Evolutionary conservation across 2,113 vertebrate species (phyloP).

Genomic region (Smithornis capensis): DNA sequence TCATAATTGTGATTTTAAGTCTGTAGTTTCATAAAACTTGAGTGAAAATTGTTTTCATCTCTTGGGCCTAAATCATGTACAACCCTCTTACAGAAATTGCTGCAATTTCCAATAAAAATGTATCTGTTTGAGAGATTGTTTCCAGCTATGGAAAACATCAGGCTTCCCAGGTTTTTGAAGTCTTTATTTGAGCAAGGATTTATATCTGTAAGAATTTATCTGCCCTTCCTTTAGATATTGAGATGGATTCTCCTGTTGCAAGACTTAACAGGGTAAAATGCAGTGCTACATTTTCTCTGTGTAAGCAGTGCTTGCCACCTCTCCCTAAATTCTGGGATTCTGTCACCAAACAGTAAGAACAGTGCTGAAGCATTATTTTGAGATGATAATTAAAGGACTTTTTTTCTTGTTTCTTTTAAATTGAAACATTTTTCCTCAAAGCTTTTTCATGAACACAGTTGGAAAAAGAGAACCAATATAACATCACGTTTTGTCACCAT

Average conservation of each 20-base stretch:
- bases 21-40: not conserved
- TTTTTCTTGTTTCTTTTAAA: not conserved
- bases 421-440: not conserved
- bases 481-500: constrained; percentile 30
- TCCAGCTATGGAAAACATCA: not conserved
- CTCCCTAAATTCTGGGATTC: not conserved
- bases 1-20: not conserved
- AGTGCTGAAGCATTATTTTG: not conserved
- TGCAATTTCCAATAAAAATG: not conserved
- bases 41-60: not conserved
- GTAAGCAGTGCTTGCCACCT: not conserved
- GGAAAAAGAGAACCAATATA: not conserved
- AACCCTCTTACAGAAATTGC: not conserved
- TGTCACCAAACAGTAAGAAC: not conserved
- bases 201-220: not conserved
- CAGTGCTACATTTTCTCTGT: not conserved
- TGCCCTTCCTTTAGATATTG: not conserved
- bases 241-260: not conserved
- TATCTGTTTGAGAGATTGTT: not conserved
- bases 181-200: not conserved
- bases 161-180: not conserved
- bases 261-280: not conserved
- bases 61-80: not conserved
- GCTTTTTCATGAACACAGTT: not conserved
- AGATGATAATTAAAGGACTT: not conserved